Evolutionary conservation across 2,797 vertebrate species (phyloP), one percentile per base, ranked within the genome.

Genomic region (Gymnodraco acuticeps): DNA sequence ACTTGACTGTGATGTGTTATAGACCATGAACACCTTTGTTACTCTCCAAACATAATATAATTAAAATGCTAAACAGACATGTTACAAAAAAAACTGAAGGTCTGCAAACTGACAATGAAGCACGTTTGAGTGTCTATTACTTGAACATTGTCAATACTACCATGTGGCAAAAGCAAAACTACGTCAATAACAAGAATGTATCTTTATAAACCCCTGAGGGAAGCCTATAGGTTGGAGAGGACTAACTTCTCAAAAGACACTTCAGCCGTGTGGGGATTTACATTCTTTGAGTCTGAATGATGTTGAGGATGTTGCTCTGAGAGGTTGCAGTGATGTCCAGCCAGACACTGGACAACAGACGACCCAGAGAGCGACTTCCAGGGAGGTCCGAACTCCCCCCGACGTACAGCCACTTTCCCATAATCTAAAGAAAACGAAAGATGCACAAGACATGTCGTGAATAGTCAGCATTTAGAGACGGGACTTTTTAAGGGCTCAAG

Each of bases 331-430:
- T 78, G 48, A 90, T 0, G 50, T 93, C 42, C 42, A 93, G 1
- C 88, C 83, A 90, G 54, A 15, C 19, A 1, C 67, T 90, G 55
- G 52, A 82, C 74, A 93, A 9, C 65, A 93, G 55, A 64, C 38
- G 53, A 52, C 4, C 68, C 60, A 93, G 41, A 4, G 90, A 93
- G 47, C 89, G 88, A 50, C 89, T 91, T 51, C 91, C 92, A 1
- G 91, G 92, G 33, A 93, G 52, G 73, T 93, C 65, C n/a, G 91
- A 91, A 77, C 85, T 91, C 10, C 75, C 88, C 0, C 85, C 91
- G 3, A 89, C 16, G 83, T 91, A 91, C 45, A 83, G 45, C 92
- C 90, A 91, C 48, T 33, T 82, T 2, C 90, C 92, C 77, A 90
- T 45, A 15, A 92, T 86, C 92, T 93, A 71, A 9, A 74, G 7